Conservation (phyloP, 2,113 vertebrate genomes). For the Trichomycterus rosablanca region DNA sequence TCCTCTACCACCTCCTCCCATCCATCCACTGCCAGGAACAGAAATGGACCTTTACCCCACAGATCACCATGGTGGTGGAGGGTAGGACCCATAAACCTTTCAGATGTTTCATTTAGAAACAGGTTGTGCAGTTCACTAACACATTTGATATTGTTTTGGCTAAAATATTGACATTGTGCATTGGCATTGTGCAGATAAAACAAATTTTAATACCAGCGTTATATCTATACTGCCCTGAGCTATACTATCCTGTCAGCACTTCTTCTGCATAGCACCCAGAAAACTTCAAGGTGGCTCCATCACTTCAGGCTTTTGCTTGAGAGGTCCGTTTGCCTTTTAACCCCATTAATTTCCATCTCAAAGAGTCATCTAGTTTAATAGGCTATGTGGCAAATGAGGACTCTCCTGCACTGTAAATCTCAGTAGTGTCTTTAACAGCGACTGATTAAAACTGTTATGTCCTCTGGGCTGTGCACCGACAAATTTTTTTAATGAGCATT, state of each 20-base stretch:
- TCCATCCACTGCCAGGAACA: slow-evolving; percentile 93
- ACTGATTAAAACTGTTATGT: slow-evolving; percentile 72
- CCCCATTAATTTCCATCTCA: slow-evolving; percentile 60
- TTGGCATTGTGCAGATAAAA: too few species aligned
- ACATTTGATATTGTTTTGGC: too few species aligned
- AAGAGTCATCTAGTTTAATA: slow-evolving; percentile 69
- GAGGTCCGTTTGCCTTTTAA: slow-evolving; percentile 52
- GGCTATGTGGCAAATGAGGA: slow-evolving; percentile 69
- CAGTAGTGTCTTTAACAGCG: slow-evolving; percentile 61
- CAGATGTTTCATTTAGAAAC: too few species aligned
- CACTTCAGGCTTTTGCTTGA: slow-evolving; percentile 30
- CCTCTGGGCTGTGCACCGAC: slow-evolving; percentile 67
- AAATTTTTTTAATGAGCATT: slow-evolving; percentile 73
- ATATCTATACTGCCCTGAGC: too few species aligned
- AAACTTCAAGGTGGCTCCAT: slow-evolving; percentile 28
- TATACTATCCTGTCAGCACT: too few species aligned
- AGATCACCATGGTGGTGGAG: slow-evolving; percentile 89
- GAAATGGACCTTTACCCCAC: slow-evolving; percentile 88
- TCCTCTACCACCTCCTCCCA: slow-evolving; percentile 88
- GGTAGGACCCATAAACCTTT: slow-evolving; percentile 59
- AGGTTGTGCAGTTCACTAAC: too few species aligned
- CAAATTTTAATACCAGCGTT: too few species aligned
- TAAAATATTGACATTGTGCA: too few species aligned
- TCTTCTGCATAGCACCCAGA: background rate
- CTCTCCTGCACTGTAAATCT: slow-evolving; percentile 68